Base-by-base conservation (phyloP, 1,140 invertebrate species). In the Adelges cooleyi region DNA sequence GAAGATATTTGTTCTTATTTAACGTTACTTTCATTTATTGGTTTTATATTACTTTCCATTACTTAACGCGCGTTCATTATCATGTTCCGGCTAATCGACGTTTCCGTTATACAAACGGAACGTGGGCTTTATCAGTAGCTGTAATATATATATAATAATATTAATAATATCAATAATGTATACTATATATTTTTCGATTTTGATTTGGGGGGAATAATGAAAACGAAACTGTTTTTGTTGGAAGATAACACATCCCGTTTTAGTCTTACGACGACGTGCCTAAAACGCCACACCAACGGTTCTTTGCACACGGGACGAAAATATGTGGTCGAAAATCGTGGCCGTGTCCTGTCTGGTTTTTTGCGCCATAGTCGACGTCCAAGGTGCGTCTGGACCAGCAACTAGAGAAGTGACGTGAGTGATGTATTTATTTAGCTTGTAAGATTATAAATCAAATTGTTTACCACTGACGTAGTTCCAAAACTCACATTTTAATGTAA, bases 351-450 rank as follows among this genome's bases (percentile, higher is more conserved):
- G 11, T 13, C 23, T 59, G 23, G 25, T 15, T 36, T 38, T 59
- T 36, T 27, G 40, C 22, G 5, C n/a, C n/a, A n/a, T n/a, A n/a
- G 23, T 23, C 38, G 2, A 54, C 23, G 11, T 54, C 1, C 54
- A 59, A 18, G 25, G 5, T 2, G n/a, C 10, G 1, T 25, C 15
- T 2, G n/a, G 3, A 1, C 25, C 15, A 15, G 23, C 38, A 5
- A 23, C 40, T n/a, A 36, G 25, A 44, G 54, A 59, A 15, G 54
- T 20, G 15, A 59, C 54, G 54, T 59, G 22, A 59, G 54, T 59
- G n/a, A n/a, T n/a, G n/a, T n/a, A n/a, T n/a, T n/a, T n/a, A n/a
- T n/a, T n/a, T n/a, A n/a, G n/a, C n/a, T n/a, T n/a, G n/a, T n/a
- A n/a, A n/a, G n/a, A n/a, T n/a, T n/a, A n/a, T n/a, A n/a, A n/a